Base-by-base conservation (phyloP, 2,113 vertebrate genomes). In the Pelvicachromis taeniatus region DNA sequence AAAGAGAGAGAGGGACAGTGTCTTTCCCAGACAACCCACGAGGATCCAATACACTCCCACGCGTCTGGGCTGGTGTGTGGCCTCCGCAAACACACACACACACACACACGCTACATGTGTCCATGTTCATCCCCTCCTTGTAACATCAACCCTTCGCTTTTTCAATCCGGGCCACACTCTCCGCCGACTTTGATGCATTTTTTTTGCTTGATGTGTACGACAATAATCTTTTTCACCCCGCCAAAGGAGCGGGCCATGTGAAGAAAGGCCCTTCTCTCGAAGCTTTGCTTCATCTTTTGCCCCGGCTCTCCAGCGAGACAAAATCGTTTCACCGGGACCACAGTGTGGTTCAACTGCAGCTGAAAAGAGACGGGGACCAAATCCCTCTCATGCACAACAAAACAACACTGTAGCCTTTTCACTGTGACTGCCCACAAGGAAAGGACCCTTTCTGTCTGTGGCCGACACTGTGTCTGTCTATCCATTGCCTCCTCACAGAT, bases 371-470 rank as follows among this genome's bases (percentile, higher is more conserved):
- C 90, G 94, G 94, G 94, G 95, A 93, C 90, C 92, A 95, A 94
- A 96, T 96, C 96, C 94, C 91, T 93, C 94, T 94, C 91, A 94
- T 95, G 93, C 93, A 93, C 92, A 89, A 96, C 95, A 96, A 93
- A 94, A 92, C 94, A 95, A 97, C 96, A 97, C 95, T 96, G 96
- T 96, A 96, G 96, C 96, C 96, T 96, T 97, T 95, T 97, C 92
- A 97, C 95, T 96, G 77, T 86, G 96, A 95, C 95, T 94, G 89
- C 90, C 85, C 77, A 91, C 86, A 95, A 95, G 97, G 96, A 97
- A 97, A 96, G 94, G 94, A 94, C 92, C 86, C 68, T 93, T 93
- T 94, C 88, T 92, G 86, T 91, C 53, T 4, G 33, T n/a, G 73
- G 83, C 77, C 12, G 80, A 91, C 92, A 88, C 90, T 89, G 93